A percentile compares a stretch with the other conserved stretches of the same genome.
These are phyloP conservation scores for Himalopsyche tibetana DNA, from an alignment of 2,888 invertebrate genomes.

Conservation along the genomic window DNA sequence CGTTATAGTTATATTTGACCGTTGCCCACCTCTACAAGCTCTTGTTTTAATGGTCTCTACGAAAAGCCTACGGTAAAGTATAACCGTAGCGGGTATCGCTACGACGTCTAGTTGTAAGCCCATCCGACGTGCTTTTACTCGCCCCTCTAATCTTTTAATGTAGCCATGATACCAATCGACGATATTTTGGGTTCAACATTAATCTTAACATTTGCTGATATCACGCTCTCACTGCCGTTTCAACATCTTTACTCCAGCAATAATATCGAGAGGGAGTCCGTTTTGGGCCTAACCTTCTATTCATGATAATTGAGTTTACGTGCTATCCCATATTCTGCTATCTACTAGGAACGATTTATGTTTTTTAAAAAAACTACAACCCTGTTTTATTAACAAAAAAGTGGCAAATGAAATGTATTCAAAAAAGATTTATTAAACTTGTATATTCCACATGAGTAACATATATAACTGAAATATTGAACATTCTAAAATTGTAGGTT, in stretches of 20 bases:
- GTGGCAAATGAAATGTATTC: too few species aligned
- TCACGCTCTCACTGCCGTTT: constrained; percentile 21
- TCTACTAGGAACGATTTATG: background rate
- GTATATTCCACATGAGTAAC: too few species aligned
- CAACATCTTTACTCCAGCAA: constrained; percentile 33
- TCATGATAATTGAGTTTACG: constrained; percentile 27
- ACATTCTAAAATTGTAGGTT: too few species aligned
- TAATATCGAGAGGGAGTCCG: background rate
- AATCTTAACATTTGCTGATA: constrained; percentile 41
- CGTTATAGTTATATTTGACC: constrained; percentile 13
- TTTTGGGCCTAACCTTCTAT: constrained; percentile 19
- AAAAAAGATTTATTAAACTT: too few species aligned
- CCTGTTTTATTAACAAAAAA: too few species aligned
- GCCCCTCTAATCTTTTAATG: constrained; percentile 37
- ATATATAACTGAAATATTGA: too few species aligned
- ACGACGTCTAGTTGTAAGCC: constrained; percentile 6
- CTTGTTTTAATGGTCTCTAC: background rate
- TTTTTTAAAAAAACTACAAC: too few species aligned
- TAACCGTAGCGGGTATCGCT: constrained; percentile 3
- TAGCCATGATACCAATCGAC: constrained; percentile 37
- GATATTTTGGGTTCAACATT: constrained; percentile 34
- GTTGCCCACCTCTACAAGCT: constrained; percentile 9
- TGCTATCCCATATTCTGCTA: background rate
- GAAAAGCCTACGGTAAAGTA: constrained; percentile 8
- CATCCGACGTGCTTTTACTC: background rate